phyloP scores from a whole-genome alignment of 2,113 vertebrate genomes.

The Forbesichthys agassizii region DNA sequence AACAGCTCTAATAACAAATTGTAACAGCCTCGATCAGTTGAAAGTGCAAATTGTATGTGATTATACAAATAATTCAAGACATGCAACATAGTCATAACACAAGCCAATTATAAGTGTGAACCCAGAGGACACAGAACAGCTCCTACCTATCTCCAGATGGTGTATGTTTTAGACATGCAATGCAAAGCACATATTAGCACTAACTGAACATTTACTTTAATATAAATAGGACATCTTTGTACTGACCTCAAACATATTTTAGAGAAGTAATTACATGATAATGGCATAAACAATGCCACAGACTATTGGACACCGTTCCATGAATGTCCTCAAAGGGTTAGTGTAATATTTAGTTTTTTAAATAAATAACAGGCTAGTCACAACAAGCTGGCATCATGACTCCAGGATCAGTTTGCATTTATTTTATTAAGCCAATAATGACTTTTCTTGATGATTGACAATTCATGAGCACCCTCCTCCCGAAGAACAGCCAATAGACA shows the following conservation, averaged over 20 bases:
- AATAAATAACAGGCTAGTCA: slow-evolving; percentile 11
- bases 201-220: slow-evolving; percentile 56
- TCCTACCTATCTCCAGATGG: slow-evolving; percentile 53
- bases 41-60: slow-evolving; percentile 41
- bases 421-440: slow-evolving; percentile 20
- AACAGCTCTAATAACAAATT: slow-evolving; percentile 46
- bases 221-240: slow-evolving; percentile 69
- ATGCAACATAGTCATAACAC: slow-evolving; percentile 61
- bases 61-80: slow-evolving; percentile 53
- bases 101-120: slow-evolving; percentile 37
- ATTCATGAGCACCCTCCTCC: slow-evolving; percentile 19
- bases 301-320: slow-evolving; percentile 32
- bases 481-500: slow-evolving; percentile 6
- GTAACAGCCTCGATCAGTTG: slow-evolving; percentile 42
- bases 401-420: slow-evolving; percentile 7
- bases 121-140: slow-evolving; percentile 44
- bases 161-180: slow-evolving; percentile 68
- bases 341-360: not conserved
- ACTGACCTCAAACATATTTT: slow-evolving; percentile 29
- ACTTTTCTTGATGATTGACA: slow-evolving; percentile 3
- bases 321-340: not conserved
- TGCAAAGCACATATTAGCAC: slow-evolving; percentile 59
- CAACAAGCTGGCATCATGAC: slow-evolving; percentile 6
- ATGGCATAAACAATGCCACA: slow-evolving; percentile 20
- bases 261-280: slow-evolving; percentile 9